Evolutionary conservation across 2,888 invertebrate genomes (phyloP).

Genomic region (Eristalinus aeneus): DNA sequence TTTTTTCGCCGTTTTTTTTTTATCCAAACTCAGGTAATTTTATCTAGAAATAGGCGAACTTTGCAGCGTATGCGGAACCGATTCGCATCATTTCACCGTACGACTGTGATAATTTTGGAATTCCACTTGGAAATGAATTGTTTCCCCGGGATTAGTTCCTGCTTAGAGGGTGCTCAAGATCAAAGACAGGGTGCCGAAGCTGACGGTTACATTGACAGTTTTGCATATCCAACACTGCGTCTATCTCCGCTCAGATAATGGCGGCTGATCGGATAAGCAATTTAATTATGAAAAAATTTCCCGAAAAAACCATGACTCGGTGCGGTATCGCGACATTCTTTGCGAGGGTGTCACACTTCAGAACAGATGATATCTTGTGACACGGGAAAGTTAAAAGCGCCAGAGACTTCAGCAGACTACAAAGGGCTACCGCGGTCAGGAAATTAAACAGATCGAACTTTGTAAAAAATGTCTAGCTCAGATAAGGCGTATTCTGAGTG

Average conservation of each 20-base stretch:
- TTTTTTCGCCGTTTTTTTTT: conserved; percentile 14
- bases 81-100: conserved; percentile 19
- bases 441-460: neutral
- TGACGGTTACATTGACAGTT: neutral
- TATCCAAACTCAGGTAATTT: conserved; percentile 12
- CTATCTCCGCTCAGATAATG: conserved; percentile 10
- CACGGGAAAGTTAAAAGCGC: neutral
- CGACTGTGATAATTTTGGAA: neutral
- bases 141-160: neutral
- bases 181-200: neutral
- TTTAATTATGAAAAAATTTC: conserved; percentile 23
- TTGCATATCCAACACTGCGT: conserved; percentile 8
- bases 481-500: neutral
- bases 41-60: conserved; percentile 11
- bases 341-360: neutral
- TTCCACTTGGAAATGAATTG: neutral
- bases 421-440: conserved; percentile 1
- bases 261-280: conserved; percentile 30
- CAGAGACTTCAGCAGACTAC: neutral
- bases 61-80: conserved; percentile 24
- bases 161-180: neutral
- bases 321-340: neutral
- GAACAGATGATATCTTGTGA: neutral
- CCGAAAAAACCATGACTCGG: neutral
- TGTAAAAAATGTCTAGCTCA: neutral